A percentile compares a stretch with the other conserved stretches of the same genome.
These are phyloP conservation scores for Nebria brevicollis DNA, from an alignment of 2,888 invertebrate species.

Conservation along the genomic window DNA sequence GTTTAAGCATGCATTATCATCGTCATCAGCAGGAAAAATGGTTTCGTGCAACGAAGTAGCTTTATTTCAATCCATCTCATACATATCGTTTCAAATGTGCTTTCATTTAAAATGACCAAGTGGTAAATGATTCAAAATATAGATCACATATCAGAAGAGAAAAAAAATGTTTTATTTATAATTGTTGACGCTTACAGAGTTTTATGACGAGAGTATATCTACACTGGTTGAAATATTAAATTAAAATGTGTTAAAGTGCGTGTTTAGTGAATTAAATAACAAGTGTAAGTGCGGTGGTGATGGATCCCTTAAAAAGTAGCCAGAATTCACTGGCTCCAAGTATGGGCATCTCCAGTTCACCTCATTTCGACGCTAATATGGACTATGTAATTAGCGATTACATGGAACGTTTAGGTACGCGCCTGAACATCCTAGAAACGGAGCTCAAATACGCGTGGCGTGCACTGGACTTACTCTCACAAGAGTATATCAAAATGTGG, in stretches of 20 bases:
- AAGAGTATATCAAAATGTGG: constrained; percentile 95
- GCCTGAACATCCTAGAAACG: constrained; percentile 87
- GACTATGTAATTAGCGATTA: constrained; percentile 89
- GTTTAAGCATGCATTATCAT: constrained; percentile 22
- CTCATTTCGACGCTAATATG: constrained; percentile 62
- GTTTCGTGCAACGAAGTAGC: constrained; percentile 53
- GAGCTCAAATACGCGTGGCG: constrained; percentile 94
- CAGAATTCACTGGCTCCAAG: constrained; percentile 41
- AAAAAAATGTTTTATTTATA: constrained; percentile 37
- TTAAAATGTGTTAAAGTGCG: constrained; percentile 39
- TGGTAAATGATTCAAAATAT: constrained; percentile 7
- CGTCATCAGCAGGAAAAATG: constrained; percentile 26
- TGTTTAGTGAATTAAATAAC: constrained; percentile 14
- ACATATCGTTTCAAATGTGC: constrained; percentile 53
- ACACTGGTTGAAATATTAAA: neutral
- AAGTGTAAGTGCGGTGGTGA: constrained; percentile 41
- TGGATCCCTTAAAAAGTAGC: constrained; percentile 52
- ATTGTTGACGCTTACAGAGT: constrained; percentile 32
- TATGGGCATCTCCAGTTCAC: constrained; percentile 45
- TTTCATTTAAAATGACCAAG: constrained; percentile 13
- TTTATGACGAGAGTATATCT: constrained; percentile 13
- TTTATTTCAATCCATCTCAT: constrained; percentile 47
- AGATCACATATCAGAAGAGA: constrained; percentile 52
- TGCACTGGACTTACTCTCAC: constrained; percentile 87
- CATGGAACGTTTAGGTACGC: constrained; percentile 89